These are phyloP conservation scores for Ophion obscuratus DNA, from an alignment of 2,888 invertebrate species.

Conservation along the genomic window DNA sequence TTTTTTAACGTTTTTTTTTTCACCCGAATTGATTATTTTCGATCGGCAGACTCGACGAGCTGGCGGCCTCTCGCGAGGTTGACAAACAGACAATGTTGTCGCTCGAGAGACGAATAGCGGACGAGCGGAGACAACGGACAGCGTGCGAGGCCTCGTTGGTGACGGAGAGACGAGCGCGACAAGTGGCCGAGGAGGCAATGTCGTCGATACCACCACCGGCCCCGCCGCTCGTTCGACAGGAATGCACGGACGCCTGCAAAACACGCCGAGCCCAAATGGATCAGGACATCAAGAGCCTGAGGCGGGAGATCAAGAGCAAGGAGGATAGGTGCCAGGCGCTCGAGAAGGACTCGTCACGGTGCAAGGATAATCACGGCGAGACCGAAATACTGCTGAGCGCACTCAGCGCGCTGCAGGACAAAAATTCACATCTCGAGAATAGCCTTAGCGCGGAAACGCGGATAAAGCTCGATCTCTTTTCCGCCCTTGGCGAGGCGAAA, in stretches of 20 bases:
- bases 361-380: slow-evolving; percentile 88
- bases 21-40: not conserved
- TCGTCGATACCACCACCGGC: slow-evolving; percentile 81
- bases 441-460: slow-evolving; percentile 98
- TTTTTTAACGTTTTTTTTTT: not conserved
- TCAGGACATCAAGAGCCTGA: slow-evolving; percentile 88
- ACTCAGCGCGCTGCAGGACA: slow-evolving; percentile 93
- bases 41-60: slow-evolving; percentile 88
- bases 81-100: slow-evolving; percentile 91
- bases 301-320: slow-evolving; percentile 87
- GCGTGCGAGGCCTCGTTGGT: slow-evolving; percentile 90
- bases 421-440: slow-evolving; percentile 95
- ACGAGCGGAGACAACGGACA: slow-evolving; percentile 92
- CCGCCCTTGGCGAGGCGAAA: slow-evolving; percentile 97
- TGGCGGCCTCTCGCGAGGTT: slow-evolving; percentile 89
- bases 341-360: slow-evolving; percentile 83
- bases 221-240: slow-evolving; percentile 83
- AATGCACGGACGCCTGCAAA: slow-evolving; percentile 89
- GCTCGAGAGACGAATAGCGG: slow-evolving; percentile 93
- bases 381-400: slow-evolving; percentile 92
- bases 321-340: slow-evolving; percentile 86
- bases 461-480: slow-evolving; percentile 98
- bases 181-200: slow-evolving; percentile 85
- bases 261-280: slow-evolving; percentile 89
- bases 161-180: slow-evolving; percentile 90